A percentile compares a stretch with the other conserved stretches of the same genome.
These are phyloP conservation scores for Parochlus steinenii DNA, from an alignment of 2,888 invertebrate species.

Conservation along the genomic window DNA sequence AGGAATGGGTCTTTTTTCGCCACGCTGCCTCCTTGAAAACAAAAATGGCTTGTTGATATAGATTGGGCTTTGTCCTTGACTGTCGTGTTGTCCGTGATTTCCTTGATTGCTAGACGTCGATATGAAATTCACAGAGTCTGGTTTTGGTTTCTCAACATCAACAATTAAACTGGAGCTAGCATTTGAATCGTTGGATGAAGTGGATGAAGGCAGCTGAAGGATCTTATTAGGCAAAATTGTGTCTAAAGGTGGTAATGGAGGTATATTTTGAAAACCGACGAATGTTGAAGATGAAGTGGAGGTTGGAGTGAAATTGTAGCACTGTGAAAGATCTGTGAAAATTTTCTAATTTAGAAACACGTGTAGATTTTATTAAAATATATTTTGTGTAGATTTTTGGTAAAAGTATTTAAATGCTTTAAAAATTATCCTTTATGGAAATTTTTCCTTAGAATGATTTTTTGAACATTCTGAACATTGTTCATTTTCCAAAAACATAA, in stretches of 20 bases:
- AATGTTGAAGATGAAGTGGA: no score
- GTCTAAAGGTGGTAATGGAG: conserved; percentile 7
- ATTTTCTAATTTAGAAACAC: no score
- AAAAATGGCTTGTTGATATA: conserved; percentile 19
- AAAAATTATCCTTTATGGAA: not conserved
- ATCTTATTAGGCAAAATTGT: conserved; percentile 10
- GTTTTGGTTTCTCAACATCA: not conserved
- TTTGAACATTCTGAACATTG: conserved; percentile 2
- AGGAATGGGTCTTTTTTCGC: conserved; percentile 76
- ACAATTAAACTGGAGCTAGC: not conserved
- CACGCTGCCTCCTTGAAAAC: conserved; percentile 40
- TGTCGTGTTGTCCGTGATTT: not conserved
- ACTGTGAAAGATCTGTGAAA: conserved; percentile 10
- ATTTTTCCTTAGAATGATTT: conserved; percentile 3
- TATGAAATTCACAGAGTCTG: conserved; percentile 1
- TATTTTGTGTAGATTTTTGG: no score
- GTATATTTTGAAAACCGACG: not conserved
- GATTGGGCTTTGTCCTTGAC: conserved; percentile 1
- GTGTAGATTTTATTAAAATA: no score
- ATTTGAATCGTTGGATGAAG: not conserved
- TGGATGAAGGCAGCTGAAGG: not conserved
- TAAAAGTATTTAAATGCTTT: no score
- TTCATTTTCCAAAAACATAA: not conserved
- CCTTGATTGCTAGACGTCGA: conserved; percentile 3
- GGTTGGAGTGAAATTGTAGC: conserved; percentile 6